These are phyloP conservation scores for Scaeva pyrastri DNA, from an alignment of 2,888 invertebrate species.

Conservation along the genomic window DNA sequence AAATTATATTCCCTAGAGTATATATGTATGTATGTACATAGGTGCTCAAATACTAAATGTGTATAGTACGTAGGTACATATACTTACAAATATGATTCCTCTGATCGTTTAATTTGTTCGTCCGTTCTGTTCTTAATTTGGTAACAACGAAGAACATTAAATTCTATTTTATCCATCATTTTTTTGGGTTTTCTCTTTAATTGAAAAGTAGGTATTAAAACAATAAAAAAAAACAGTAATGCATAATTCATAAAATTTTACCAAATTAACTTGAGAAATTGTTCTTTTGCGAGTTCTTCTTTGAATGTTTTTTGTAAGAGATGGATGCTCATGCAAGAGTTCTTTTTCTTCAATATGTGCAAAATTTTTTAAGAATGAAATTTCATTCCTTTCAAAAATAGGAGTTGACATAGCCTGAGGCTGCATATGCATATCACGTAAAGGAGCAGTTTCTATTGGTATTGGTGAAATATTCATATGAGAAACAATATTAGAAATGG, in stretches of 20 bases:
- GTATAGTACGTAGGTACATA: too few species aligned
- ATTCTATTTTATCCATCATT: constrained; percentile 13
- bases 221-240: too few species aligned
- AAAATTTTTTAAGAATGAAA: constrained; percentile 29
- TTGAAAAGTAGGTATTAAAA: neutral
- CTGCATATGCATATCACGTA: neutral
- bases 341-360: neutral
- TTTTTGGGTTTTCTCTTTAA: constrained; percentile 28
- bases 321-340: neutral
- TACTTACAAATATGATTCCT: constrained; percentile 49
- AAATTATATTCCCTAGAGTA: too few species aligned
- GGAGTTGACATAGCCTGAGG: neutral
- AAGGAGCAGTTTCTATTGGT: neutral
- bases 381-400: neutral
- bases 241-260: neutral
- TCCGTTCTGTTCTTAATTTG: neutral
- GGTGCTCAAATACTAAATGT: too few species aligned
- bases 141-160: constrained; percentile 9
- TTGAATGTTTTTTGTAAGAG: neutral
- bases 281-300: neutral
- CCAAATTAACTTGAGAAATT: neutral
- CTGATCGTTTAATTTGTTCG: neutral
- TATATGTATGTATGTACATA: too few species aligned
- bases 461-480: constrained; percentile 57
- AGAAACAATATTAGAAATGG: constrained; percentile 37